Percentiles rank a stretch among this genome's conserved stretches.
These are phyloP conservation scores for Amia ocellicauda DNA, from an alignment of 2,113 vertebrate genomes.

Conservation along the genomic window DNA sequence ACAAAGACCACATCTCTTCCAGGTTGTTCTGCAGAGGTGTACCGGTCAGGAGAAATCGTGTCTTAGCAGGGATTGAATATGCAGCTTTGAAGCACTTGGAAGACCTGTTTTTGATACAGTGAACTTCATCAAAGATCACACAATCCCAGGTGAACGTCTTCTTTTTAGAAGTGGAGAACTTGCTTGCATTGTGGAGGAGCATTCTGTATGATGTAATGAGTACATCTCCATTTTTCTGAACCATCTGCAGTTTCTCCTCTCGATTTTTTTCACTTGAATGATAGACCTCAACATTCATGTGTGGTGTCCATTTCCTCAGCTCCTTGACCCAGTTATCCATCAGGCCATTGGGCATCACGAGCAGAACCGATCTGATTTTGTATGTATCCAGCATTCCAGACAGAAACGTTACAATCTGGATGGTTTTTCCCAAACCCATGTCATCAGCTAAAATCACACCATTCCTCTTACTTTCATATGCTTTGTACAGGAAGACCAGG, in stretches of 20 bases:
- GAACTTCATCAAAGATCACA: slow-evolving; percentile 71
- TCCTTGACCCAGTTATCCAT: slow-evolving; percentile 66
- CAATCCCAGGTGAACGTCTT: slow-evolving; percentile 71
- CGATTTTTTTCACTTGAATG: slow-evolving; percentile 58
- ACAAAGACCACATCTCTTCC: slow-evolving; percentile 72
- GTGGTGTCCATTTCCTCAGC: slow-evolving; percentile 66
- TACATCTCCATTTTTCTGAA: slow-evolving; percentile 60
- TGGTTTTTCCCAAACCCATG: slow-evolving; percentile 78
- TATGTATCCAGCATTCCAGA: slow-evolving; percentile 69
- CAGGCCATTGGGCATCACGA: slow-evolving; percentile 70
- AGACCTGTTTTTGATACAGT: slow-evolving; percentile 70
- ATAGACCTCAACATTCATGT: slow-evolving; percentile 65
- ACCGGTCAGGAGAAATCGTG: slow-evolving; percentile 72
- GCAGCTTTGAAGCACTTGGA: slow-evolving; percentile 66
- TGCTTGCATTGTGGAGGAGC: slow-evolving; percentile 70
- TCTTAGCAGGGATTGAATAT: slow-evolving; percentile 48
- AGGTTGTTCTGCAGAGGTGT: slow-evolving; percentile 78
- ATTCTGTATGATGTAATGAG: slow-evolving; percentile 68
- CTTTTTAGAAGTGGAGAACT: slow-evolving; percentile 51
- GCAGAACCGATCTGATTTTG: slow-evolving; percentile 50
- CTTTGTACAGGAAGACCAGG: slow-evolving; percentile 60
- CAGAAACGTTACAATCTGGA: slow-evolving; percentile 74
- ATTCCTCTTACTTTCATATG: slow-evolving; percentile 52
- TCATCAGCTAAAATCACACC: slow-evolving; percentile 76
- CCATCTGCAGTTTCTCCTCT: slow-evolving; percentile 52